Evolutionary conservation across 2,888 invertebrate genomes (phyloP), one percentile per base, ranked within the genome.

Genomic region (Dorcus hopei): DNA sequence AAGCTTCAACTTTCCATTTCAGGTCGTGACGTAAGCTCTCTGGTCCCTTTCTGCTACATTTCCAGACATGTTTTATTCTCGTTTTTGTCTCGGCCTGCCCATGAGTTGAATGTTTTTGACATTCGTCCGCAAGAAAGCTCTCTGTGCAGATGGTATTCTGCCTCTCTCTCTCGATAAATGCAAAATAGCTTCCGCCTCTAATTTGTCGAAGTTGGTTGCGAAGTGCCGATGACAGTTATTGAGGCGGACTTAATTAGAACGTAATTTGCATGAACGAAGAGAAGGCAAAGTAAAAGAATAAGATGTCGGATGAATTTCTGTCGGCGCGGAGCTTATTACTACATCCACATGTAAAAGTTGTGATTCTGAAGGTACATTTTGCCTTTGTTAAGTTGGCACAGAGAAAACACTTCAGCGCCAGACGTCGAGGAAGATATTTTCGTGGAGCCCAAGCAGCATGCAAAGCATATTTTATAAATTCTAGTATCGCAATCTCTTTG

Each of bases 71-170:
- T 52, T 52, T 52, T 52, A 33, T 42, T 42, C 42, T 42, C 52
- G 42, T 42, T 52, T 43, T 52, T 52, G 52, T 45, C 14, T 33
- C 23, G 38, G 9, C 43, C 14, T 52, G 33, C 26, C 26, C 33
- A 53, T 9, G 23, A 43, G 43, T 33, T 41, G 43, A 43, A 42
- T 52, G 52, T 52, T 52, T 52, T 41, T 52, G 52, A 52, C 52
- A 43, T 45, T 16, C 45, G 16, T 9, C 9, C 49, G 52, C 58
- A 61, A 63, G 63, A 65, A 65, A 63, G 63, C 59, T 61, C 61
- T 57, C 56, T 38, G 55, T 52, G 48, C 41, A 41, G 51, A 49
- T 50, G 49, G 59, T 51, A 54, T 61, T 54, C 58, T 19, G 1
- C 3, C 19, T 19, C 19, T 19, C 59, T 61, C 52, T 53, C 53